These are phyloP conservation scores for Poecilia wingei DNA, from an alignment of 2,797 vertebrate genomes.

Conservation along the genomic window DNA sequence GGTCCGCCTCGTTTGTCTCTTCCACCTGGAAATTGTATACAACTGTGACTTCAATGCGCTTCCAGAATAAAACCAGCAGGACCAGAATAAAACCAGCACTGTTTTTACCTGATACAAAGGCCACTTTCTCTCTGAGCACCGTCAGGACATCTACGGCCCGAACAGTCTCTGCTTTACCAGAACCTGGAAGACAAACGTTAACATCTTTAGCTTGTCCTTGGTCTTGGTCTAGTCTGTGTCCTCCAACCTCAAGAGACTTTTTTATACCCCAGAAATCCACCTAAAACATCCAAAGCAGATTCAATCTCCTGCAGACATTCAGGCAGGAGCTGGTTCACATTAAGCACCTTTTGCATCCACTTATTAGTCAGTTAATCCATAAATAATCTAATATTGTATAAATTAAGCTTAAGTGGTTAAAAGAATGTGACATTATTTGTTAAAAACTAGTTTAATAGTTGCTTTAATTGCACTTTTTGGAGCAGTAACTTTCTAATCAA, in stretches of 20 bases:
- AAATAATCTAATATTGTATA: too few relatives aligned
- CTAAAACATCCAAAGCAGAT: too few relatives aligned
- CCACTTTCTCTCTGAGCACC: slow-evolving; percentile 98
- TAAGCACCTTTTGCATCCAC: too few relatives aligned
- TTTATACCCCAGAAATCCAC: neutral
- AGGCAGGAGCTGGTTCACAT: too few relatives aligned
- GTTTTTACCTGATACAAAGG: slow-evolving; percentile 93
- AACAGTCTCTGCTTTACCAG: slow-evolving; percentile 90
- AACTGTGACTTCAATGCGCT: neutral
- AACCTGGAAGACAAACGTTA: slow-evolving; percentile 73
- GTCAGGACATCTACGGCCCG: slow-evolving; percentile 96
- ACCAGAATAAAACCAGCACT: neutral
- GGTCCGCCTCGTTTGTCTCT: slow-evolving; percentile 97
- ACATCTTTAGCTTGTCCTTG: neutral
- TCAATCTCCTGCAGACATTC: too few relatives aligned
- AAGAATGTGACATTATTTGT: neutral
- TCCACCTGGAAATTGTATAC: slow-evolving; percentile 82
- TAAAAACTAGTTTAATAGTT: neutral
- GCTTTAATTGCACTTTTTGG: neutral
- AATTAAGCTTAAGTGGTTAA: too few relatives aligned
- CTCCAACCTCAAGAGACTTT: neutral
- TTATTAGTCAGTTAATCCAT: too few relatives aligned
- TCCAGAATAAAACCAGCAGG: too few relatives aligned
- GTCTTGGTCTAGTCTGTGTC: too few relatives aligned
- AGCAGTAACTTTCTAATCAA: slow-evolving; percentile 34